Base-by-base conservation (phyloP, 2,797 vertebrate genomes). In the Malacoctenus gilli region DNA sequence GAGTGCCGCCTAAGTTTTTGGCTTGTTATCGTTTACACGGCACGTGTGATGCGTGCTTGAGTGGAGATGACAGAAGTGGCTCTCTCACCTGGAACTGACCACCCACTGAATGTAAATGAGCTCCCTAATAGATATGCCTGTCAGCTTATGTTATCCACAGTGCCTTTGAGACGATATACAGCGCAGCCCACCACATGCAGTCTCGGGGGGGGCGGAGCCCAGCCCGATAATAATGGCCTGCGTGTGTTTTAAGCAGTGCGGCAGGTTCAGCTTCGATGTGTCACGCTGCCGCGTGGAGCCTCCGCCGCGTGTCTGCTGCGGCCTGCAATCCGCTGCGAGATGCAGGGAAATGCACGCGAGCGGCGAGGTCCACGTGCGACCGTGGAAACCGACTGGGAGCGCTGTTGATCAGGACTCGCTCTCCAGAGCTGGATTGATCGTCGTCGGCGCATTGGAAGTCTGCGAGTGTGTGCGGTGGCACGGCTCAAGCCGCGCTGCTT, bases 121-220 rank as follows among this genome's bases (percentile, higher is more conserved):
- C 67, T 80, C 36, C 56, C 55, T 73, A 79, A 82, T 63, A 79
- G 72, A 81, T 69, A 78, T 55, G 72, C 66, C 64, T 87, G 80
- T 86, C 80, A 81, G 63, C 65, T 81, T 59, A 70, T 44, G 75
- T 86, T 82, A 82, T 51, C 75, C 72, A 60, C 68, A 70, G 52
- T 64, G 67, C 58, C 72, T 64, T 72, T 82, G 69, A 79, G 51
- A 61, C 19, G 54, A 59, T 49, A 46, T 55, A 39, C 53, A 55
- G 48, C 2, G 8, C 74, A 61, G 31, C 77, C 66, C 76, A 84
- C 80, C 65, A 59, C 73, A 66, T 67, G 34, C 8, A 55, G 59
- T 76, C 75, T 57, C 39, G 1, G 8, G 75, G 64, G n/a, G 25
- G 73, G 77, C 74, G 47, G 25, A 54, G 52, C 35, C 37, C 53